These are phyloP conservation scores for Glossophaga mutica DNA, from an alignment of 2,797 vertebrate genomes.

Conservation along the genomic window DNA sequence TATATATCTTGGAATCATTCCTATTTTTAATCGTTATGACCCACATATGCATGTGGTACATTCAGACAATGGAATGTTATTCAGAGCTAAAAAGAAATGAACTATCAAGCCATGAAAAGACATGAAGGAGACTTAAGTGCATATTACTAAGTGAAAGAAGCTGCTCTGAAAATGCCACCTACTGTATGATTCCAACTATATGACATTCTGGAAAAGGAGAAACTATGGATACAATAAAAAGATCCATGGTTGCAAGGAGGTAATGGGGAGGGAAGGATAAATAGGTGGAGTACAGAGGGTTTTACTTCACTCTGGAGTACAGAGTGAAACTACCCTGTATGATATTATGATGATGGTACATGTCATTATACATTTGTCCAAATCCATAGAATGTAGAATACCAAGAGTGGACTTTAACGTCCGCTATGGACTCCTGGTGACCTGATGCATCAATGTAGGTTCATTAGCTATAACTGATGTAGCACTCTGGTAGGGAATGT, in stretches of 20 bases:
- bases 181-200: not conserved
- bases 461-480: not conserved
- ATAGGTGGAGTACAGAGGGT: not conserved
- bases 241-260: not conserved
- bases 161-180: not conserved
- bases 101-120: not conserved
- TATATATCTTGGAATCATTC: not conserved
- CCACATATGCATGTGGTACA: not conserved
- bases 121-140: not conserved
- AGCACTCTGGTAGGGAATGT: not conserved
- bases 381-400: not conserved
- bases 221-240: not conserved
- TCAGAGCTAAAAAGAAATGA: not conserved
- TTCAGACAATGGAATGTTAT: not conserved
- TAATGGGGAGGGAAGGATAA: not conserved
- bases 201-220: not conserved
- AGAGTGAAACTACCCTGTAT: not conserved
- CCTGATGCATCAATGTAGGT: not conserved
- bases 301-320: too few species aligned
- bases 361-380: not conserved
- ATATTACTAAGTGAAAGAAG: not conserved
- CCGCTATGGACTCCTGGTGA: not conserved
- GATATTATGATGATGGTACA: not conserved
- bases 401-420: not conserved
- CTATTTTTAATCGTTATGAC: not conserved